Percentiles rank a stretch among this genome's conserved stretches.
These are phyloP conservation scores for Leptinotarsa texana DNA, from an alignment of 1,140 invertebrate species.

Conservation along the genomic window DNA sequence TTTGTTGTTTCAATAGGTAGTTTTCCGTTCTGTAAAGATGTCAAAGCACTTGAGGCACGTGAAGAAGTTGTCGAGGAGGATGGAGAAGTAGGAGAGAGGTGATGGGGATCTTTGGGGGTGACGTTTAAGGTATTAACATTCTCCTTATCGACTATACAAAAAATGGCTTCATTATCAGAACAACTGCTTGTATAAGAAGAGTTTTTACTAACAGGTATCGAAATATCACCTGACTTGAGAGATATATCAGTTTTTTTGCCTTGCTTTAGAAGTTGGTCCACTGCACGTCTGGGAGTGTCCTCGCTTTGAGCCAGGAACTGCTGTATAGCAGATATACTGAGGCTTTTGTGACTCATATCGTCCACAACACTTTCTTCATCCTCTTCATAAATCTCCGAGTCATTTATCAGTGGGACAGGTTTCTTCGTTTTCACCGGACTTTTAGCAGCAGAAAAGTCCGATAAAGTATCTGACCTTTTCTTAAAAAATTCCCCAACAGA, in stretches of 20 bases:
- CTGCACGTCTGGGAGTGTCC: conserved; percentile 32
- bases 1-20: conserved; percentile 59
- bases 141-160: conserved; percentile 25
- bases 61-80: not conserved
- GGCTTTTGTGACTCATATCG: conserved; percentile 22
- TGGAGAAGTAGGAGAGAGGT: not conserved
- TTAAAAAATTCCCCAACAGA: conserved; percentile 49
- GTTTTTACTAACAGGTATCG: conserved; percentile 33
- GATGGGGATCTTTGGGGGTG: not conserved
- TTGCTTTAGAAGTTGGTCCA: conserved; percentile 35
- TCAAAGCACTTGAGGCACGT: conserved; percentile 43
- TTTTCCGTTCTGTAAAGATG: conserved; percentile 50
- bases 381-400: conserved; percentile 16
- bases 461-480: conserved; percentile 39
- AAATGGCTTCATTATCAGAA: conserved; percentile 36
- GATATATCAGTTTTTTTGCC: conserved; percentile 19
- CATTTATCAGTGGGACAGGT: conserved; percentile 38
- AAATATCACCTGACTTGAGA: conserved; percentile 8
- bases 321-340: conserved; percentile 40
- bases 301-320: conserved; percentile 34
- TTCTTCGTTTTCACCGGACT: conserved; percentile 36
- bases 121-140: conserved; percentile 21
- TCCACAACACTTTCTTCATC: not conserved
- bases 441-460: conserved; percentile 30
- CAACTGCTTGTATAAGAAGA: conserved; percentile 33